Evolutionary conservation across 2,797 vertebrate genomes (phyloP).

Genomic region (Garrulus glandarius): DNA sequence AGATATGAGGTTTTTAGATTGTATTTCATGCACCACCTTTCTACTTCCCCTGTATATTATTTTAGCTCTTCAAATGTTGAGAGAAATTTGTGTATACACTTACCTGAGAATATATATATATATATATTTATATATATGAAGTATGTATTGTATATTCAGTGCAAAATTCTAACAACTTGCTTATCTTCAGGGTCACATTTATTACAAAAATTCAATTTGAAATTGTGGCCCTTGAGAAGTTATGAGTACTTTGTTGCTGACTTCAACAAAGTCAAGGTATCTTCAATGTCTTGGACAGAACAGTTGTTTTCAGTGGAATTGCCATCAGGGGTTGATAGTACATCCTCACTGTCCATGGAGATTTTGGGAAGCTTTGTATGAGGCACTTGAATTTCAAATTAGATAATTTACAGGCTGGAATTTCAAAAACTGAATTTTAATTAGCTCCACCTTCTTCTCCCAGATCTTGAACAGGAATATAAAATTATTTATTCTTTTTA

Average conservation of each 20-base stretch:
- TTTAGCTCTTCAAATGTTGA: background rate
- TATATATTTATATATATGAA: rapidly evolving
- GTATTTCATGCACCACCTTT: background rate
- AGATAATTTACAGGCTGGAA: background rate
- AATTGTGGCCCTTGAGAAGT: background rate
- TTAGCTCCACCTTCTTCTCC: background rate
- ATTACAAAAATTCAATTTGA: background rate
- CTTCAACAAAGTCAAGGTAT: background rate
- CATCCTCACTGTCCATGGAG: background rate
- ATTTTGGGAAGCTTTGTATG: background rate
- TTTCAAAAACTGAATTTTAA: background rate
- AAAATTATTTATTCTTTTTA: background rate
- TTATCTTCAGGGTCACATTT: background rate
- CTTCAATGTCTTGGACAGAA: background rate
- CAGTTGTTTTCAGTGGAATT: background rate
- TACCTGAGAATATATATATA: background rate
- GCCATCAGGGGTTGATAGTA: background rate
- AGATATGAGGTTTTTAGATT: background rate
- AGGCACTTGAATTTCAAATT: background rate
- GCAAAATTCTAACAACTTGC: background rate
- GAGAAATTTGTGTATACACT: background rate
- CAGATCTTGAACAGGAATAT: background rate
- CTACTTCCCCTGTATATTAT: background rate
- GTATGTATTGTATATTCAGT: background rate
- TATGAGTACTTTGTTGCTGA: background rate